Conservation (phyloP, 2,888 invertebrate species). For the Ochropleura plecta region DNA sequence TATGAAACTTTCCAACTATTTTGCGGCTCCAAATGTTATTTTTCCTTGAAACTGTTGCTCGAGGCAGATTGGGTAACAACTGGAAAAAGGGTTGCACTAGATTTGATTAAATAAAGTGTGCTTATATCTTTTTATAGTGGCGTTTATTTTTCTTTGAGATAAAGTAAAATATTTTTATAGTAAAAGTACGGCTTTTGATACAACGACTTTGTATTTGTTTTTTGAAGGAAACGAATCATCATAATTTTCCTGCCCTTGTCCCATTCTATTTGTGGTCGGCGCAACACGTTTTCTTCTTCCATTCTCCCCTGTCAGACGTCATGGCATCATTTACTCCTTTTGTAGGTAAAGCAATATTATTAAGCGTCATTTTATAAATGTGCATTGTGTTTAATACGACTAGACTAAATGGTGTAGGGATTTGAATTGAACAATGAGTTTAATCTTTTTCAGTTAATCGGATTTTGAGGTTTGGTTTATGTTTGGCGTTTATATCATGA, state of each 20-base stretch:
- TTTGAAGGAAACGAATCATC: neutral
- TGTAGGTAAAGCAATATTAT: no score
- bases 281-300: no score
- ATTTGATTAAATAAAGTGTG: conserved; percentile 63
- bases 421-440: neutral
- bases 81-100: conserved; percentile 47
- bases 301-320: no score
- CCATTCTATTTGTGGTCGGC: no score
- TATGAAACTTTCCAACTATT: conserved; percentile 75
- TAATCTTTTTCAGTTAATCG: neutral
- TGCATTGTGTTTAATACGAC: conserved; percentile 1
- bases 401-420: neutral
- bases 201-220: conserved; percentile 28
- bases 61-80: conserved; percentile 58
- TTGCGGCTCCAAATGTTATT: conserved; percentile 51
- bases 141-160: conserved; percentile 55
- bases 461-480: neutral
- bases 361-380: conserved; percentile 5
- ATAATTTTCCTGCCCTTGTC: no score
- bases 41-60: conserved; percentile 56
- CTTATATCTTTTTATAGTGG: conserved; percentile 50
- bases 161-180: conserved; percentile 40
- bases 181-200: conserved; percentile 35
- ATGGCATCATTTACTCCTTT: no score
- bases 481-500: neutral